Base-by-base conservation (phyloP, 2,888 invertebrate species). In the Dryomyza anilis region DNA sequence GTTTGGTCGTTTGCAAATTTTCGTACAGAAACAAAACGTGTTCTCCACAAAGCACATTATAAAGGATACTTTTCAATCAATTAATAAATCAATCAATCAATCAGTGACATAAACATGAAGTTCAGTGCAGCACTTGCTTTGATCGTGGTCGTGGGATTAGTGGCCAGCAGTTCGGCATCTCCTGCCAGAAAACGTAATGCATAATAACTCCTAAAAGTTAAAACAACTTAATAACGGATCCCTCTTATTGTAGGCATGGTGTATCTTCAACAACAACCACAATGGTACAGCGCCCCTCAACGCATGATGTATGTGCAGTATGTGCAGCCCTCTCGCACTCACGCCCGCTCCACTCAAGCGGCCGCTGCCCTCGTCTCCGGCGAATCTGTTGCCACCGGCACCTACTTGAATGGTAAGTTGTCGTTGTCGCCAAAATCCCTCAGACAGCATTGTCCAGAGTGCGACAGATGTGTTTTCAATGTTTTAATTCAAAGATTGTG, bases 331-430 rank as follows among this genome's bases (percentile, higher is more conserved):
- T 74, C 78, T 53, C 70, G 72, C 64, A 76, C 76, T 5, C 76
- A 77, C 65, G 79, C 78, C 16, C 80, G 81, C 59, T 80, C 81
- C 57, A 75, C 80, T 27, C 78, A 78, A 68, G 81, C 74, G 14
- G 80, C 82, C 59, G 76, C 79, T 55, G 82, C 82, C n/a, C 76
- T 79, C 59, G 83, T 81, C n/a, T 77, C 82, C 67, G 83, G 81
- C 7, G 81, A 82, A 52, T 75, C 79, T 33, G 78, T 82, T 56
- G 80, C 80, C 66, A 78, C 83, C 63, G 79, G 81, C 71, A 81
- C 82, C 62, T 81, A 78, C 70, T 70, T 83, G 63, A 74, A 79
- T 73, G 81, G 83, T 83, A 76, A 76, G 75, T 67, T 55, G 10
- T 8, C 19, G 14, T 39, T 39, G 39, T 39, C 19, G 45, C 8